These are phyloP conservation scores for Nomada fucata DNA, from an alignment of 2,888 invertebrate genomes.

Conservation along the genomic window DNA sequence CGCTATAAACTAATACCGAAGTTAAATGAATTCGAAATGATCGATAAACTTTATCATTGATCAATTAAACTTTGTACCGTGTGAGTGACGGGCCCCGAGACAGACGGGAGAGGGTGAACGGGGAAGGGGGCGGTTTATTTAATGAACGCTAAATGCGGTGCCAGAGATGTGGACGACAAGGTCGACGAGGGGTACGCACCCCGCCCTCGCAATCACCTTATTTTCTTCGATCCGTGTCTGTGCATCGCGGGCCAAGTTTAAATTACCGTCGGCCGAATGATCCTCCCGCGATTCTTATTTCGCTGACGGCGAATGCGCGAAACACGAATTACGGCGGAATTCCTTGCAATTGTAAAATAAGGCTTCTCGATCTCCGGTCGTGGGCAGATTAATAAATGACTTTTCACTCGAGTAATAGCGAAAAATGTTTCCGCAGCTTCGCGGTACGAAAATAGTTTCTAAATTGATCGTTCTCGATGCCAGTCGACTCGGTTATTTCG, in stretches of 20 bases:
- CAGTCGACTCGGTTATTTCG: too few relatives aligned
- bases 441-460: too few relatives aligned
- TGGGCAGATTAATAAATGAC: too few relatives aligned
- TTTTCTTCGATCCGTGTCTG: background rate
- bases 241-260: conserved; percentile 53
- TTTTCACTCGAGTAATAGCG: too few relatives aligned
- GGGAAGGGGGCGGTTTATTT: conserved; percentile 80
- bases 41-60: conserved; percentile 85
- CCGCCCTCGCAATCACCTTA: conserved; percentile 48
- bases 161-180: conserved; percentile 69
- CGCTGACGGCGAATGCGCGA: too few relatives aligned
- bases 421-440: too few relatives aligned
- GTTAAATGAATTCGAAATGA: conserved; percentile 84
- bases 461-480: too few relatives aligned
- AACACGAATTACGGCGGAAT: too few relatives aligned
- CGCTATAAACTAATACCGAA: conserved; percentile 81
- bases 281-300: background rate
- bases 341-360: too few relatives aligned
- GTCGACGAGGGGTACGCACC: conserved; percentile 48
- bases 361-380: too few relatives aligned
- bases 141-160: conserved; percentile 82
- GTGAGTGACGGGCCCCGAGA: conserved; percentile 81
- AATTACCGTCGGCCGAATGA: conserved; percentile 45
- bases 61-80: conserved; percentile 84
- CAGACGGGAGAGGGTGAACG: conserved; percentile 67